Evolutionary conservation across 2,888 invertebrate genomes (phyloP).

Genomic region (Drosophila maculinotata): DNA sequence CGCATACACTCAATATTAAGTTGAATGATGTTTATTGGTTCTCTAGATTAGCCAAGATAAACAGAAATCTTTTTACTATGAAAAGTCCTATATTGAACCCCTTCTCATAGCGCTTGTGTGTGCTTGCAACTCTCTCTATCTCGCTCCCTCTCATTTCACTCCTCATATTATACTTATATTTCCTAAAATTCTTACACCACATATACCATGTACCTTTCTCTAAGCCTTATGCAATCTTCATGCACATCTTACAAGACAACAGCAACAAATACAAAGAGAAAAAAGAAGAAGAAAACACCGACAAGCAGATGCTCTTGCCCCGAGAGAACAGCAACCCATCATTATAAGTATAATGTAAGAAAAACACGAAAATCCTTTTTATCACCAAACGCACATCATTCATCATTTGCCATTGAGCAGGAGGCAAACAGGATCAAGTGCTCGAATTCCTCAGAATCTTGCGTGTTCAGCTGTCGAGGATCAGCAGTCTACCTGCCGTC

Average conservation of each 20-base stretch:
- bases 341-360: slow-evolving; percentile 45
- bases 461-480: slow-evolving; percentile 63
- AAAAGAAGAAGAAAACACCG: slow-evolving; percentile 13
- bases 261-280: slow-evolving; percentile 2
- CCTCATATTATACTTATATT: not conserved
- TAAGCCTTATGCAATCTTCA: slow-evolving; percentile 11
- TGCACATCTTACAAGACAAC: not conserved
- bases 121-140: not conserved
- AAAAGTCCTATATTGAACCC: too few species aligned
- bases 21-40: too few species aligned
- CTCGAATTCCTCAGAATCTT: slow-evolving; percentile 48
- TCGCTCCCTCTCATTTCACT: not conserved
- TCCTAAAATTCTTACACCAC: not conserved
- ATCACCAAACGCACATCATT: slow-evolving; percentile 51
- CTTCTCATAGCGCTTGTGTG: too few species aligned
- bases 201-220: not conserved
- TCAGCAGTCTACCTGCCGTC: slow-evolving; percentile 56
- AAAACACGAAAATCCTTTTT: slow-evolving; percentile 72
- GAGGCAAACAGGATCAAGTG: slow-evolving; percentile 2
- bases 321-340: slow-evolving; percentile 14
- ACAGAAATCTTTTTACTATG: too few species aligned
- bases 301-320: slow-evolving; percentile 23
- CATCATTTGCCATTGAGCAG: slow-evolving; percentile 30
- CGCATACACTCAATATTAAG: too few species aligned
- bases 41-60: too few species aligned